Evolutionary conservation across 1,140 invertebrate species (phyloP).

Genomic region (Brachystomella parvula): DNA sequence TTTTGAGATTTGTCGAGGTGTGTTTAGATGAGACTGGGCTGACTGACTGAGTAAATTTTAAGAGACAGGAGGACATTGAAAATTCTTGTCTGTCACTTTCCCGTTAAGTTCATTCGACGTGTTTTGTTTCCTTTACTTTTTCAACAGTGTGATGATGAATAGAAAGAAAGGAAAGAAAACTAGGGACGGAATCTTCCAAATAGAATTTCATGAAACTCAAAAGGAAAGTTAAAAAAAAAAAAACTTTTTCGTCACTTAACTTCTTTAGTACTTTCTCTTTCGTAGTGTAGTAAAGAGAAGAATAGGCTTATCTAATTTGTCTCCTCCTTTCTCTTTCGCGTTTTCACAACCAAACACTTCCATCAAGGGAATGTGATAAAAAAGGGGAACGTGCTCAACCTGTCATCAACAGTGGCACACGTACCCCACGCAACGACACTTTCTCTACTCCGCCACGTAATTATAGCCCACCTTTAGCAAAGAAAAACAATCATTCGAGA

Average conservation of each 20-base stretch:
- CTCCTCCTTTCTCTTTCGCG: conserved; percentile 30
- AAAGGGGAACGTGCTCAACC: no score
- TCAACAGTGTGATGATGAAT: no score
- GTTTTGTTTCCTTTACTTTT: neutral
- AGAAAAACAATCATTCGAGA: no score
- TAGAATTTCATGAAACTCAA: no score
- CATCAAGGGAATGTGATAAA: neutral
- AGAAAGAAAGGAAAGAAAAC: conserved; percentile 20
- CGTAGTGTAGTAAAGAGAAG: conserved; percentile 15
- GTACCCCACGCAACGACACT: no score
- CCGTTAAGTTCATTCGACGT: conserved; percentile 8
- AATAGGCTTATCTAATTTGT: conserved; percentile 36
- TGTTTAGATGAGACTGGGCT: neutral
- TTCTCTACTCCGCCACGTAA: no score
- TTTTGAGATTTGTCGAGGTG: neutral
- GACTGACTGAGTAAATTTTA: no score
- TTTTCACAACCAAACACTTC: conserved; percentile 9
- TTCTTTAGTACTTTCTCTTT: conserved; percentile 24
- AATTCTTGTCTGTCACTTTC: conserved; percentile 19
- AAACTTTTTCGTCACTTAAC: conserved; percentile 27
- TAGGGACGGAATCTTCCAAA: conserved; percentile 35
- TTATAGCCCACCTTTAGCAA: no score
- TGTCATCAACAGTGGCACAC: conserved; percentile 1
- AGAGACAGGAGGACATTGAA: conserved; percentile 12
- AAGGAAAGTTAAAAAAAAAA: conserved; percentile 26